These are phyloP conservation scores for Camelus bactrianus DNA, from an alignment of 2,113 vertebrate species.

Conservation along the genomic window DNA sequence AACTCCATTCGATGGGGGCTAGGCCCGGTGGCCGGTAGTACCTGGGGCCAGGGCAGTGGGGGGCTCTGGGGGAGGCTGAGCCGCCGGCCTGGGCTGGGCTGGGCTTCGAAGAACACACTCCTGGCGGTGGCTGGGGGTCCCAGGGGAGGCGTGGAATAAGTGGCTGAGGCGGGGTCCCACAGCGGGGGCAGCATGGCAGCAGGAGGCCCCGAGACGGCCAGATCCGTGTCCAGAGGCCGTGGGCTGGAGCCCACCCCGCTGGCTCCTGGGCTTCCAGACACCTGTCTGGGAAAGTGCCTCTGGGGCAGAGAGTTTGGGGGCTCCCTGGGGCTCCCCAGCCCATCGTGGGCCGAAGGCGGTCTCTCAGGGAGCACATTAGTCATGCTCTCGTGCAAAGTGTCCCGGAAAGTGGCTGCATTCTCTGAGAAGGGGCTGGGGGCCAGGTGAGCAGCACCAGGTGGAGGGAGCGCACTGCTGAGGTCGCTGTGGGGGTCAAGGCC, in stretches of 20 bases:
- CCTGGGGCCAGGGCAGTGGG: conserved; percentile 93
- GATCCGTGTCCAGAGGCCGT: conserved; percentile 89
- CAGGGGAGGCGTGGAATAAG: conserved; percentile 83
- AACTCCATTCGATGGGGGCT: conserved; percentile 90
- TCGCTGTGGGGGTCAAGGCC: conserved; percentile 87
- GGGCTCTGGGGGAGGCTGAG: conserved; percentile 88
- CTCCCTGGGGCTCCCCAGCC: conserved; percentile 87
- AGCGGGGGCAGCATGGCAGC: conserved; percentile 87
- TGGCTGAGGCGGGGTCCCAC: conserved; percentile 92
- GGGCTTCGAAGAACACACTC: conserved; percentile 90
- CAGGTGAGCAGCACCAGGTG: conserved; percentile 90
- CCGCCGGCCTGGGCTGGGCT: conserved; percentile 89
- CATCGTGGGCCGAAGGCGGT: conserved; percentile 86
- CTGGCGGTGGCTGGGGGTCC: conserved; percentile 81
- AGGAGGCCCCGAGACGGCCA: conserved; percentile 78
- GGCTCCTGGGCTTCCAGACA: conserved; percentile 86
- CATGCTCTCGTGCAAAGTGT: conserved; percentile 89
- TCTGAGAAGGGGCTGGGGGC: conserved; percentile 90
- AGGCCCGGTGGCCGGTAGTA: conserved; percentile 85
- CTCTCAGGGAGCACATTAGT: conserved; percentile 88
- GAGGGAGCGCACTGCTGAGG: conserved; percentile 88
- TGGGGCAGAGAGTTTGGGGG: conserved; percentile 90
- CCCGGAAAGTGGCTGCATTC: conserved; percentile 89
- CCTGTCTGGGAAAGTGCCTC: conserved; percentile 93
- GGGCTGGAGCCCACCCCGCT: conserved; percentile 84